Conservation (phyloP, 2,797 vertebrate genomes). For the Bradypodion ventrale region DNA sequence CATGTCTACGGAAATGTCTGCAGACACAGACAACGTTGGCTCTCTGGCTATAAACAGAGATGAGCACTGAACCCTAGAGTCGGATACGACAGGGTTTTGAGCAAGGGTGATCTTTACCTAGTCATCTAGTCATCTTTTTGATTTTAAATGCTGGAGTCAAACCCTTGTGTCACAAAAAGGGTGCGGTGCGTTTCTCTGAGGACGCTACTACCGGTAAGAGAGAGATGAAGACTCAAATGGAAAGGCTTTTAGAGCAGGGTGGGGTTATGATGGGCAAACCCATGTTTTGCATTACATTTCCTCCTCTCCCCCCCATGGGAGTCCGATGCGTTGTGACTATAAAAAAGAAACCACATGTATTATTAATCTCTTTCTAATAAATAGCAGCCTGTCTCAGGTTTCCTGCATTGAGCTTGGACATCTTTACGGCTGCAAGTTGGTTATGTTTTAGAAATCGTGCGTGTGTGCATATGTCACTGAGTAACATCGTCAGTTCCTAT, state of each 20-base stretch:
- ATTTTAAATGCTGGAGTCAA: not conserved
- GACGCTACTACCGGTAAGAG: too few relatives aligned
- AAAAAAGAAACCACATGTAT: slow-evolving; percentile 17
- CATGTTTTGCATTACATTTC: not conserved
- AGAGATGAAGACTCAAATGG: not conserved
- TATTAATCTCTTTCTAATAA: slow-evolving; percentile 32
- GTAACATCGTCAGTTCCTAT: not conserved
- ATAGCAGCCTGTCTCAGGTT: slow-evolving; percentile 5
- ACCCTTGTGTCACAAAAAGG: not conserved
- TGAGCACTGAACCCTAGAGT: too few relatives aligned
- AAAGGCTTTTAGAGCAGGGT: not conserved
- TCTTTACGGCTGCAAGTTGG: not conserved
- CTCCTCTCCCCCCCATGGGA: not conserved
- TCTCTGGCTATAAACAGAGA: too few relatives aligned
- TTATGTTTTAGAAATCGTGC: not conserved
- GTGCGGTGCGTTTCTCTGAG: not conserved
- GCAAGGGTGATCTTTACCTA: too few relatives aligned
- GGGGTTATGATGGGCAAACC: not conserved
- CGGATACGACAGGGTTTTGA: too few relatives aligned
- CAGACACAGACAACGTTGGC: too few relatives aligned
- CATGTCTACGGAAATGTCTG: too few relatives aligned
- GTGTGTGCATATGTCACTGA: not conserved
- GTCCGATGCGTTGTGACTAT: slow-evolving; percentile 8
- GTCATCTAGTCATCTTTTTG: too few relatives aligned
- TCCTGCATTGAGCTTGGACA: slow-evolving; percentile 9